A percentile compares a stretch with the other conserved stretches of the same genome.
Evolutionary conservation across 2,797 vertebrate species (phyloP).

Genomic region (Diplodus puntazzo): DNA sequence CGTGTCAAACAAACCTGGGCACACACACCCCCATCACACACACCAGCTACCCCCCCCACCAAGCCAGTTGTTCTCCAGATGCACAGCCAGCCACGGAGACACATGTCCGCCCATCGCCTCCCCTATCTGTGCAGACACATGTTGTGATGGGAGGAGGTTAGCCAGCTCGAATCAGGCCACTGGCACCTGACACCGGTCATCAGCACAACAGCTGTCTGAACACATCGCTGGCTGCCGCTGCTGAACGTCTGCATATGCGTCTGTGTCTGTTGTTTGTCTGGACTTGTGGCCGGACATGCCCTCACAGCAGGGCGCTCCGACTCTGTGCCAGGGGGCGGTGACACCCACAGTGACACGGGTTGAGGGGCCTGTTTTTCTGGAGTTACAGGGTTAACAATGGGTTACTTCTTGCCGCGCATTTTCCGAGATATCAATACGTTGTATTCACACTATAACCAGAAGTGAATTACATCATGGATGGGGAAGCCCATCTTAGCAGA

Average conservation of each 20-base stretch:
- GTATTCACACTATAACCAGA: conserved; percentile 19
- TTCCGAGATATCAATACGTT: conserved; percentile 1
- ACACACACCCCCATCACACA: neutral
- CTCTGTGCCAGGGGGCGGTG: conserved; percentile 4
- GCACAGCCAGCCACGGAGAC: conserved; percentile 58
- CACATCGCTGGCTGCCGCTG: conserved; percentile 52
- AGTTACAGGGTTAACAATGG: conserved; percentile 21
- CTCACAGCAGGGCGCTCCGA: conserved; percentile 36
- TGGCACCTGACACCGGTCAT: conserved; percentile 78
- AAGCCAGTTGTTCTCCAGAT: conserved; percentile 75
- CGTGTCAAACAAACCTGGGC: conserved; percentile 4
- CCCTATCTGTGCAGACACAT: conserved; percentile 68
- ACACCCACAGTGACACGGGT: conserved; percentile 3
- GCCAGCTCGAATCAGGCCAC: conserved; percentile 76
- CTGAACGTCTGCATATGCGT: conserved; percentile 57
- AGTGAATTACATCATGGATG: conserved; percentile 33
- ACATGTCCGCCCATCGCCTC: conserved; percentile 60
- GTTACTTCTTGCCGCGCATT: conserved; percentile 10
- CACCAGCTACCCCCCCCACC: conserved; percentile 1
- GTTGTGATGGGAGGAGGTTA: conserved; percentile 70
- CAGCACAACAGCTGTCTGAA: conserved; percentile 75
- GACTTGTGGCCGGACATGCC: conserved; percentile 44
- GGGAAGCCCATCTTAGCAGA: conserved; percentile 24
- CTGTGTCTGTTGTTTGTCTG: conserved; percentile 64
- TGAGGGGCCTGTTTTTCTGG: conserved; percentile 3